Conservation (phyloP, 64 coral and sea anemone species). For the Cladopsammia gracilis region DNA sequence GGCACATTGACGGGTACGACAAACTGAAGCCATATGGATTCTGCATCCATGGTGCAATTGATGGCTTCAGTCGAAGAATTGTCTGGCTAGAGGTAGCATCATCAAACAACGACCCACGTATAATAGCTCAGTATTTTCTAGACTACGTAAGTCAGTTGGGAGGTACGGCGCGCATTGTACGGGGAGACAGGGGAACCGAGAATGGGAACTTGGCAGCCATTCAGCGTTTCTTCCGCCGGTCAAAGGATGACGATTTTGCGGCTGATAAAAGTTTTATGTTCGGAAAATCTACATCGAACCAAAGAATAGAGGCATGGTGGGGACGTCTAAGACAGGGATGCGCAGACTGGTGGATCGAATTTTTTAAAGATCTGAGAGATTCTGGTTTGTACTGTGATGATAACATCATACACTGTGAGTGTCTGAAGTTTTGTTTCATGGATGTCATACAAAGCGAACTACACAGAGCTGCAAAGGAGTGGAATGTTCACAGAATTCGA, state of each 20-base stretch:
- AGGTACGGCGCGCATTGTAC: too few relatives aligned
- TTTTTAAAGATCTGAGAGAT: slow-evolving; percentile 51
- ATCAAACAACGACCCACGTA: slow-evolving; percentile 63
- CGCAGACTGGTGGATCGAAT: slow-evolving; percentile 69
- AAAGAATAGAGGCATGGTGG: too few relatives aligned
- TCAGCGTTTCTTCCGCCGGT: slow-evolving; percentile 65
- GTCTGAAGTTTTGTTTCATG: slow-evolving; percentile 54
- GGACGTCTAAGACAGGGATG: slow-evolving; percentile 45
- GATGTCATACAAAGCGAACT: slow-evolving; percentile 53
- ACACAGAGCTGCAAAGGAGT: slow-evolving; percentile 40
- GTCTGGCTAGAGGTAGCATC: slow-evolving; percentile 76
- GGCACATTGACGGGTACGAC: slow-evolving; percentile 72
- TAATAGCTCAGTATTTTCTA: slow-evolving; percentile 70
- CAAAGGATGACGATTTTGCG: slow-evolving; percentile 45
- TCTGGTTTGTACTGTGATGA: slow-evolving; percentile 46
- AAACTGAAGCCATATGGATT: too few relatives aligned
- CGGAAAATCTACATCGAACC: slow-evolving; percentile 65
- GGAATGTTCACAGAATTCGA: slow-evolving; percentile 54
- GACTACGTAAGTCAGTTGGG: slow-evolving; percentile 30
- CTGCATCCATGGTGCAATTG: slow-evolving; percentile 52
- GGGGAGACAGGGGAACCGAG: too few relatives aligned
- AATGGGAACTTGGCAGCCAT: slow-evolving; percentile 67
- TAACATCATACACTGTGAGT: slow-evolving; percentile 29
- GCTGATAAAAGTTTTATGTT: slow-evolving; percentile 67
- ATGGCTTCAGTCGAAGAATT: slow-evolving; percentile 62